Evolutionary conservation across 2,797 vertebrate genomes (phyloP), one percentile per base, ranked within the genome.

Genomic region (Molossus molossus): DNA sequence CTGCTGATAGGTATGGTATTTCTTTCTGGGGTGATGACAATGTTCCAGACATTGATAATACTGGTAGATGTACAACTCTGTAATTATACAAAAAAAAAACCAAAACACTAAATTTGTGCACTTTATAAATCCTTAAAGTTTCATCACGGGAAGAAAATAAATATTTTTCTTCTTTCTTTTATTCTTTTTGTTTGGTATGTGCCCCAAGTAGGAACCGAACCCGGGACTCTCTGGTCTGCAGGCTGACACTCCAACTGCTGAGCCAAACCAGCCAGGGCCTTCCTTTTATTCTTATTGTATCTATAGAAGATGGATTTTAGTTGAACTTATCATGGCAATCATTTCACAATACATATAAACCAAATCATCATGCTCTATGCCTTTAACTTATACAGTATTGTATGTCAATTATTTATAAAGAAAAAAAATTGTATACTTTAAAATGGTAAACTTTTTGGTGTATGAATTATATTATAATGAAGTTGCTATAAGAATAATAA

Each of bases 101-200:
- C 45, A 45, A 45, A 45, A 5, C 45, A 69, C 20, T 53, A 25
- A 55, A 67, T 25, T 67, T 1, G 0, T 37, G n/a, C 64, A 84
- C 40, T 64, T 82, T 60, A 82, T 79, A 79, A 79, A 79, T 79
- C 76, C 55, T 79, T 12, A 37, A 79, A 58, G 76, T 58, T 79
- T 79, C 76, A 40, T 37, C 76, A 25, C 53, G 37, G 55, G 33
- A 12, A 58, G n/a, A 25, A 79, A 79, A 9, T 53, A 21, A 6
- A 69, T 37, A 2, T 55, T 77, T 70, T 77, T 37, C 3, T 33
- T 33, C 23, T 70, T 77, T 70, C 4, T 70, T 73, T 73, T 73
- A 40, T 27, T 73, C 40, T 73, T 79, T 37, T n/a, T 79, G 33
- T 33, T 33, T 33, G 33, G 33, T 33, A 33, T 33, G 33, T 33